Base-by-base conservation (phyloP, 2,113 vertebrate species). In the Desmodus rotundus region DNA sequence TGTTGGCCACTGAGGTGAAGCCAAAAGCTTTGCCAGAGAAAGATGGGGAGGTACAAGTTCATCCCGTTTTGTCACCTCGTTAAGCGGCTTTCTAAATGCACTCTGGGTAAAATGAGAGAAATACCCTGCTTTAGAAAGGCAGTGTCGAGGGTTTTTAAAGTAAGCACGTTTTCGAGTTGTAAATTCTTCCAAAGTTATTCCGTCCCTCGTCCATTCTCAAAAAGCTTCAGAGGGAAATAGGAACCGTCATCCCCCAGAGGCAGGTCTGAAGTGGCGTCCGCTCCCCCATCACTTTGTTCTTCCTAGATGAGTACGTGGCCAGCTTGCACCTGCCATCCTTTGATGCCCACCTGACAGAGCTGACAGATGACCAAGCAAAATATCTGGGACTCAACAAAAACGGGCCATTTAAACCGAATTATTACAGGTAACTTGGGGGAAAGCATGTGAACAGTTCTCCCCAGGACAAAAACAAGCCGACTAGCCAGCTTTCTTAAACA, bases 361-460 rank as follows among this genome's bases (percentile, higher is more conserved):
- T 99, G 97, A 98, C 98, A 0, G 99, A 99, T 22, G 99, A 99
- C 96, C 99, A 99, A 98, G 99, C 99, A 2, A 99, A 99, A 67
- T 99, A 99, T 95, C 98, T 99, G 98, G 99, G 99, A 96, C 98
- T 99, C 98, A 99, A 99, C 97, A 99, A 99, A 97, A 99, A 99
- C 0, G 99, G 99, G 96, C 99, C 99, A 89, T 99, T 99, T 96
- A 99, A 99, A 97, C 99, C 99, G 96, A 99, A 99, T 97, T 99
- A 99, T 95, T 99, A 99, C 98, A 99, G 99, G 99, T 99, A 98
- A 96, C 33, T 56, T 77, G 26, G 50, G 81, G 56, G 54, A 74
- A 78, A 76, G 63, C 72, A 72, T 52, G 16, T 76, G 72, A 93
- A 90, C 94, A 16, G 33, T n/a, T n/a, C n/a, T 81, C 43, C 28